Evolutionary conservation across 2,888 invertebrate species (phyloP), one percentile per base, ranked within the genome.

Genomic region (Halictus ligatus): DNA sequence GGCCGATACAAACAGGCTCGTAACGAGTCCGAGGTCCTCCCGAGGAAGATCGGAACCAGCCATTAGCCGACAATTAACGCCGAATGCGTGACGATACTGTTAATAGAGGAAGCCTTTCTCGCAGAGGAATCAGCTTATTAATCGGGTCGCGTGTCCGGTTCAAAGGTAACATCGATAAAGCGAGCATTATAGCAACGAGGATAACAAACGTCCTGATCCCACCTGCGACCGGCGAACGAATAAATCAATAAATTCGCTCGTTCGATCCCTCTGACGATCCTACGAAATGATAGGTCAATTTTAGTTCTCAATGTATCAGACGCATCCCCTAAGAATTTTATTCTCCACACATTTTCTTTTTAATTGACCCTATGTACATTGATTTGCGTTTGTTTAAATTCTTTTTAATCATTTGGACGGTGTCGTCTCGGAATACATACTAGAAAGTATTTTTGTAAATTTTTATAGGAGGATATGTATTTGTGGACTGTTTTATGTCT

Each of bases 21-120:
- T 21, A 54, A 54, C 50, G 50, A 54, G 50, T 21, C 21, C 50
- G 50, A 50, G 50, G 83, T 83, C 69, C 69, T 83, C 80, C 43
- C 48, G 48, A 75, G 43, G 18, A 80, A 78, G 74, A 85, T 78
- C 82, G 64, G 43, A 73, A 54, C 69, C 72, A 83, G 48, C 80
- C 72, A 80, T 81, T 88, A 83, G 78, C 64, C 43, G 60, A 29
- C 75, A 72, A 75, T 88, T 88, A 83, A 81, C 74, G 48, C 79
- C 15, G 25, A 77, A 76, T 80, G 83, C 85, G 85, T 83, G 83
- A 85, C 80, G 60, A 78, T 64, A 72, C 72, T 54, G 21, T 21
- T 54, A 54, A 50, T 21, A 54, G 21, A 21, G 21, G 50, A 21
- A 54, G 21, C 50, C 50, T 54, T 54, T 21, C 21, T 8, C 50